phyloP scores from a whole-genome alignment of 37 sponge, comb jelly and placozoan genomes.

The Aplysina aerophoba region DNA sequence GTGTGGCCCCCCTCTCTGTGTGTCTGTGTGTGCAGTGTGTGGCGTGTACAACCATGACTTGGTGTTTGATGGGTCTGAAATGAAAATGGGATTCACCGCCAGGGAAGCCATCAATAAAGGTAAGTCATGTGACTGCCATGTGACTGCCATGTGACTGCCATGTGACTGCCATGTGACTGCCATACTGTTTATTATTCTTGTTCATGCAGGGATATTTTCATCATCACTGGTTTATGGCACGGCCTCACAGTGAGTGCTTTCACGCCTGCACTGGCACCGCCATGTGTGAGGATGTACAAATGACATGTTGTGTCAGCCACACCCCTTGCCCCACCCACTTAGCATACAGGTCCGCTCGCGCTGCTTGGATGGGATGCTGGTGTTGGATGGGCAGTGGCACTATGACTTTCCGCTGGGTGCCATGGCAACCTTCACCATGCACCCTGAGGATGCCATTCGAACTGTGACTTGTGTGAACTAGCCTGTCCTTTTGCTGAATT shows the following conservation, averaged over 20 bases:
- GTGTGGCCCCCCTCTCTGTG: neutral
- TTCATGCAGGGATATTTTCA: constrained; percentile 67
- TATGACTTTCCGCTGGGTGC: constrained; percentile 62
- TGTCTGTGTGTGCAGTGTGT: constrained; percentile 41
- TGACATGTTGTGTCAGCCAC: neutral
- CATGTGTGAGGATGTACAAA: no score
- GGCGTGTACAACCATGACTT: constrained; percentile 33
- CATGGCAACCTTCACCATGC: constrained; percentile 44
- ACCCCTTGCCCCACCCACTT: neutral
- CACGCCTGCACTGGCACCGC: no score
- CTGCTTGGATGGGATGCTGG: constrained; percentile 58
- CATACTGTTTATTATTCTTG: constrained; percentile 25
- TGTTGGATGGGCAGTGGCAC: constrained; percentile 62
- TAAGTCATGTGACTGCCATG: constrained; percentile 25
- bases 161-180: neutral
- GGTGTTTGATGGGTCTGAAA: constrained; percentile 49
- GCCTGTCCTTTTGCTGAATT: no score
- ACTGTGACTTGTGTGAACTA: constrained; percentile 30
- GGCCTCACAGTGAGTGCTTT: constrained; percentile 26
- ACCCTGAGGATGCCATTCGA: constrained; percentile 54
- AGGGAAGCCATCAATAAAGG: constrained; percentile 76
- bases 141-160: no score
- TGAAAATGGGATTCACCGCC: constrained; percentile 56
- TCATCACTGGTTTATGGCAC: constrained; percentile 30
- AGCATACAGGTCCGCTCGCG: constrained; percentile 60